Base-by-base conservation (phyloP, 1,140 invertebrate species). In the Temnothorax curvispinosus region DNA sequence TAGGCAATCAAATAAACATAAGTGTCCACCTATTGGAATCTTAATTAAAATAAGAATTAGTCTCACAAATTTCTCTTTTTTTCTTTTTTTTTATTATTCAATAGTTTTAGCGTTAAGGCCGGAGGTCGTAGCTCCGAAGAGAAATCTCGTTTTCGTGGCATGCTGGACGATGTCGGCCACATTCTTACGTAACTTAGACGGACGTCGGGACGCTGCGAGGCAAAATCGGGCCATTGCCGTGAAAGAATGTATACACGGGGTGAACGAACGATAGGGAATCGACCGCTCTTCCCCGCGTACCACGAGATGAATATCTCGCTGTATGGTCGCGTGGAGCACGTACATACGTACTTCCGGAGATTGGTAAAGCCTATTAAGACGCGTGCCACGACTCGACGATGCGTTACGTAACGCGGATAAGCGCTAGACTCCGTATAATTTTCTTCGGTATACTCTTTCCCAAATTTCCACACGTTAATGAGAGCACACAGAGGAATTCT, bases 201-300 rank as follows among this genome's bases (percentile, higher is more conserved):
- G 9, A 54, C n/a, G 50, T 38, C 64, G 72, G 54, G 47, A 56
- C 74, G 58, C 44, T 52, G 65, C 88, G 81, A n/a, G 44, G 44
- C 54, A 75, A 78, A 88, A 76, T 75, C 62, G 88, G 3, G 3
- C 21, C 69, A 50, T 35, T 47, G 78, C 84, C 72, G 65, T n/a
- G 18, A 69, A 75, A 86, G 88, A 88, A 88, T 74, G 88, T 65
- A 18, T 32, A 35, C 11, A n/a, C 50, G 62, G 60, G 88, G 75
- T 88, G 88, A 89, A 88, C 82, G 88, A 89, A 89, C 88, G 88
- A 86, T 86, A 67, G 56, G 72, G 52, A 86, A 88, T 88, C 87
- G 69, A 78, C 58, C 75, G 77, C 47, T 52, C 58, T 41, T 69
- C 58, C 52, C 58, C 32, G 15, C 41, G 18, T n/a, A 6, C 44